Percentiles rank a stretch among this genome's conserved stretches.
phyloP scores from a whole-genome alignment of 2,797 vertebrate species.

The Microhierax caerulescens region DNA sequence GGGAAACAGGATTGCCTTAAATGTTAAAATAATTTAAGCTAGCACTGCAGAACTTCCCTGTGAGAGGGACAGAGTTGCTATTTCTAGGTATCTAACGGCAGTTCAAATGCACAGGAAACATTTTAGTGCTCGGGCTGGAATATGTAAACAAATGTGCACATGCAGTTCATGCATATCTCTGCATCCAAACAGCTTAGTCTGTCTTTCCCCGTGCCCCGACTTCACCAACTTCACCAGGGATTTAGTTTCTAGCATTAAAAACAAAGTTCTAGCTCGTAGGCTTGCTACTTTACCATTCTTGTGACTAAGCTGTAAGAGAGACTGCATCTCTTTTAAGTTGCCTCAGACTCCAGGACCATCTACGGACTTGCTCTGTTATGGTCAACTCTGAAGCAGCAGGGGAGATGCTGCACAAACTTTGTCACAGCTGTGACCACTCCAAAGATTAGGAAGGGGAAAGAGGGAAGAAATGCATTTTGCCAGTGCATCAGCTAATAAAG shows the following conservation, averaged over 20 bases:
- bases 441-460: slow-evolving; percentile 35
- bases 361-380: slow-evolving; percentile 26
- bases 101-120: background rate
- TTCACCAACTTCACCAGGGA: background rate
- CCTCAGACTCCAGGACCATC: slow-evolving; percentile 17
- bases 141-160: background rate
- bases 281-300: slow-evolving; percentile 54
- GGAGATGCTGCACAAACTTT: slow-evolving; percentile 30
- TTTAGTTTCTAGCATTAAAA: background rate
- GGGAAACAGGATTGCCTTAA: background rate
- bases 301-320: slow-evolving; percentile 50
- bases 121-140: background rate
- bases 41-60: background rate
- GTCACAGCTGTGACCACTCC: slow-evolving; percentile 39
- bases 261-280: background rate
- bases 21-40: background rate
- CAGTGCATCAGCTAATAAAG: slow-evolving; percentile 41
- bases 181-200: background rate
- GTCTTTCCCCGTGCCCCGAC: background rate
- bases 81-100: background rate
- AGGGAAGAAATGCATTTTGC: slow-evolving; percentile 33
- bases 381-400: slow-evolving; percentile 47
- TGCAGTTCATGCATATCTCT: background rate
- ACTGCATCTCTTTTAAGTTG: slow-evolving; percentile 25
- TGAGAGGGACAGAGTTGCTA: background rate